Evolutionary conservation across 2,113 vertebrate species (phyloP), one percentile per base, ranked within the genome.

Genomic region (Lophochroa leadbeateri): DNA sequence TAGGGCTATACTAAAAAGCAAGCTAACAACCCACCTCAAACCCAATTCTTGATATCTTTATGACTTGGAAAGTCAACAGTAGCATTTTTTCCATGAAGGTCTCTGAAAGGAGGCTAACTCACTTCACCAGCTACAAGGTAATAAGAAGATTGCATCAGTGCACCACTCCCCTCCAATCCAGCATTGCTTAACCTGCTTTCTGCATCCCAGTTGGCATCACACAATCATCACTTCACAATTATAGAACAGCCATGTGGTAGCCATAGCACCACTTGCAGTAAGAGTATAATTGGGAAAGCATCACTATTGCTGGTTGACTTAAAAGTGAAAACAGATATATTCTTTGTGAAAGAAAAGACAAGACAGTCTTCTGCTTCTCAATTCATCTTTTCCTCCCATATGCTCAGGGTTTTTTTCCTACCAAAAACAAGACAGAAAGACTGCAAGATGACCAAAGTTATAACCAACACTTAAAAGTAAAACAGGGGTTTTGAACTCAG

Each of bases 171-270:
- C 70, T 91, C 47, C 90, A 11, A 8, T 14, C 17, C 82, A 69
- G 70, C 58, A 12, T 49, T 92, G 85, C 88, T 70, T 25, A 90
- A 93, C 57, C 58, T 76, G 29, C 1, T 44, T 72, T n/a, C 65
- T 83, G 50, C 77, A 65, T 81, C 69, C 63, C 76, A 53, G 58
- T 0, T 69, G 92, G 71, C 72, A 88, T 67, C 90, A 61, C 75
- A 85, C 63, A 70, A 46, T 92, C 95, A 81, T 81, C 88, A 86
- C 82, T 82, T 92, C 76, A 58, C 80, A 93, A 90, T 81, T 74
- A 94, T 1, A 86, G 58, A 93, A 8, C 71, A 74, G 64, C 75
- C 92, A 88, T 21, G 76, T 61, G 82, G 78, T 82, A 90, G 87
- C 95, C 92, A 90, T 11, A 94, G 78, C 88, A 94, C 39, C 71